Conservation (phyloP, 2,888 invertebrate species). For the Drosophila atripex region DNA sequence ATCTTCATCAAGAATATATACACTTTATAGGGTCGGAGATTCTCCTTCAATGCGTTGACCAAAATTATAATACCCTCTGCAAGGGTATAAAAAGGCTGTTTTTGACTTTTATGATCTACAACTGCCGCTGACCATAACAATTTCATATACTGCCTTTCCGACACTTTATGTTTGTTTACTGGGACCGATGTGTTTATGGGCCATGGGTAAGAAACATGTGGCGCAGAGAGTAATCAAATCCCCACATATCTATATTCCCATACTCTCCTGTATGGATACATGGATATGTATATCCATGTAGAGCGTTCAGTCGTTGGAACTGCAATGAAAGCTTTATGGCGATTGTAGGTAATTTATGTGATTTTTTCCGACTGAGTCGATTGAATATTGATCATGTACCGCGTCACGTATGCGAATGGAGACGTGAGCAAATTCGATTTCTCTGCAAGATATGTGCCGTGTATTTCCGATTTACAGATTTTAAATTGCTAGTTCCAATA, state of each 20-base stretch:
- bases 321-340: constrained; percentile 24
- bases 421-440: constrained; percentile 21
- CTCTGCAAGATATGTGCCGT: constrained; percentile 11
- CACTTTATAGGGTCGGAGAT: too few relatives aligned
- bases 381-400: constrained; percentile 38
- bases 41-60: too few relatives aligned
- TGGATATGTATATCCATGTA: background rate
- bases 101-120: background rate
- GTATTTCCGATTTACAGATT: constrained; percentile 26
- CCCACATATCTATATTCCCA: constrained; percentile 16
- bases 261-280: too few relatives aligned
- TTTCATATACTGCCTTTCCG: constrained; percentile 14
- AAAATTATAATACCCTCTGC: too few relatives aligned
- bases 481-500: constrained; percentile 15
- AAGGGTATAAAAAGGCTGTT: too few relatives aligned
- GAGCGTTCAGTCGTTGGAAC: constrained; percentile 2
- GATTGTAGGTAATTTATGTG: constrained; percentile 37
- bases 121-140: background rate
- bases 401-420: constrained; percentile 31
- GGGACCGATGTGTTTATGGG: constrained; percentile 34
- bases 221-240: constrained; percentile 40
- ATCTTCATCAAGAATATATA: too few relatives aligned
- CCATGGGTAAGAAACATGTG: constrained; percentile 43
- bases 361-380: constrained; percentile 16
- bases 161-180: constrained; percentile 36